phyloP scores from a whole-genome alignment of 2,888 invertebrate genomes.

The Caenorhabditis becei region DNA sequence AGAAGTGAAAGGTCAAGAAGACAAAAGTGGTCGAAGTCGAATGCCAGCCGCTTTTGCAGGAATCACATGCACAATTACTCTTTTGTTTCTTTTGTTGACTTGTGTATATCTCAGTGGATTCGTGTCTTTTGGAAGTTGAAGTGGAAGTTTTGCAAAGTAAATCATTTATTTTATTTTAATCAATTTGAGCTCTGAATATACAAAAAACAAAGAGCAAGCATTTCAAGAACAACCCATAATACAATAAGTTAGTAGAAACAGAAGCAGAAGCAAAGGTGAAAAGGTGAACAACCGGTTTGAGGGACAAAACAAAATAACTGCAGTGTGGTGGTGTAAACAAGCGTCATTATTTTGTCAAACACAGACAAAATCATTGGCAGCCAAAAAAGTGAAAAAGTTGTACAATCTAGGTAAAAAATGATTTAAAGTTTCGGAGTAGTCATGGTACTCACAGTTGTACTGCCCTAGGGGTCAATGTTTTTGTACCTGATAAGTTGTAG shows the following conservation, averaged over 20 bases:
- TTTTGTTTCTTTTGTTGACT: slow-evolving; percentile 51
- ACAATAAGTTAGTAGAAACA: slow-evolving; percentile 26
- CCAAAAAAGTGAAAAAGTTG: background rate
- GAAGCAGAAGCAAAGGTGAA: slow-evolving; percentile 24
- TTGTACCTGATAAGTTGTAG: slow-evolving; percentile 53
- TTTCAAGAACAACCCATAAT: slow-evolving; percentile 52
- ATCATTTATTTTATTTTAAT: slow-evolving; percentile 19
- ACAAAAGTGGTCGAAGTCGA: slow-evolving; percentile 41
- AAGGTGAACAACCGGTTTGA: slow-evolving; percentile 46
- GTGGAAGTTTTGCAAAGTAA: slow-evolving; percentile 8
- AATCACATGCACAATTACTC: slow-evolving; percentile 36
- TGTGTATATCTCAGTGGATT: slow-evolving; percentile 58
- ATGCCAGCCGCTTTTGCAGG: slow-evolving; percentile 46
- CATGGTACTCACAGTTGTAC: slow-evolving; percentile 42
- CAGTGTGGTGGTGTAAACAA: slow-evolving; percentile 26
- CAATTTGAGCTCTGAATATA: slow-evolving; percentile 35
- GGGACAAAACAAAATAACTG: slow-evolving; percentile 51
- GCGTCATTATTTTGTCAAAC: slow-evolving; percentile 50
- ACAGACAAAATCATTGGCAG: slow-evolving; percentile 34
- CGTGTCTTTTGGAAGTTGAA: slow-evolving; percentile 28
- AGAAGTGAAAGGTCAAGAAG: slow-evolving; percentile 61
- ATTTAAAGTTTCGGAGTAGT: slow-evolving; percentile 8
- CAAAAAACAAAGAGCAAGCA: slow-evolving; percentile 26
- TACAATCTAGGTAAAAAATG: background rate
- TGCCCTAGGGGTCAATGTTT: slow-evolving; percentile 35